Evolutionary conservation across 2,888 invertebrate genomes (phyloP), one percentile per base, ranked within the genome.

Genomic region (Drosophila quinaria): DNA sequence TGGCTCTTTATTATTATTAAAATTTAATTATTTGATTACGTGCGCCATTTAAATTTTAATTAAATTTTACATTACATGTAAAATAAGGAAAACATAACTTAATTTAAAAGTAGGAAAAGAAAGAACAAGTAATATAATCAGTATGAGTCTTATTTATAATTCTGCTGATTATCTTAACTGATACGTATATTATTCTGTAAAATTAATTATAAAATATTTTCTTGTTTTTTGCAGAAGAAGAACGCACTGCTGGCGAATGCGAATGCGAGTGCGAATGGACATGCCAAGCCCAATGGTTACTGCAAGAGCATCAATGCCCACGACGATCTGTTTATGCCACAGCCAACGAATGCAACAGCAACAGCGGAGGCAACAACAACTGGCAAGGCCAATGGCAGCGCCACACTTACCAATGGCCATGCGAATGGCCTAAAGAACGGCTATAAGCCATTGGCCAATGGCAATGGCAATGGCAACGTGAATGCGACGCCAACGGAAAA

Each of bases 371-470:
- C 72, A 60, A 50, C 62, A 61, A 70, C 63, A 62, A 65, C 68
- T 33, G 52, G 76, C 15, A 71, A 70, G 46, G 71, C 69, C 63
- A 87, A 81, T 60, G 82, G 75, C 51, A 74, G 66, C 46, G 60
- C 69, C 25, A 46, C 78, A 55, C 69, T 77, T 9, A 56, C 64
- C 70, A 91, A 90, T 59, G 91, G 91, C 10, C 83, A 87, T 72
- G 81, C 78, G 49, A 90, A 91, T 65, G 90, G 91, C 31, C 59
- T 83, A 29, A 88, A 86, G 76, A 90, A 91, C 58, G 91, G 89
- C 71, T 85, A 81, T 31, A 80, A 76, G 61, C 75, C 73, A 73
- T 61, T 80, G 82, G 85, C 71, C 59, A 90, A 82, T 54, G 87
- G 87, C 61, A 65, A 70, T 8, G 8, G 29, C 31, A 31, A 31